Percentiles rank a stretch among this genome's conserved stretches.
phyloP scores from a whole-genome alignment of 2,797 vertebrate genomes.

The Thripadectes ignobilis region DNA sequence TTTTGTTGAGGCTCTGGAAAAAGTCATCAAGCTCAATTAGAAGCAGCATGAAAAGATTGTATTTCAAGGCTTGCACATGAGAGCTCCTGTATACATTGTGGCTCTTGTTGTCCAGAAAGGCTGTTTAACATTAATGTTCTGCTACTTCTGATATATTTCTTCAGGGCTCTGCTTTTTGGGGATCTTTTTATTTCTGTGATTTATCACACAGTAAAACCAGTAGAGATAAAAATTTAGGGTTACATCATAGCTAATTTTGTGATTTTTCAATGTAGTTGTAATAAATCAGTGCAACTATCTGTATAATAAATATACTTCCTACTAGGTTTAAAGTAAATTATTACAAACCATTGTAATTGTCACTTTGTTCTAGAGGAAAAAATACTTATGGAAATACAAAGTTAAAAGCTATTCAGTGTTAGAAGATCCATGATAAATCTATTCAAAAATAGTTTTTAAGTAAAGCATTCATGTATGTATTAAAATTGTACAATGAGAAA shows the following conservation, averaged over 20 bases:
- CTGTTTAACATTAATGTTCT: neutral
- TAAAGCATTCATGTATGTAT: neutral
- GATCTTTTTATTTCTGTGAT: neutral
- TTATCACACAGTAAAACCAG: neutral
- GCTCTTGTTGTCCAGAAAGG: neutral
- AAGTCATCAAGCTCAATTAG: neutral
- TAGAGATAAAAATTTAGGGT: neutral
- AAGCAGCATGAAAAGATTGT: neutral
- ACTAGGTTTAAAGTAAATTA: neutral
- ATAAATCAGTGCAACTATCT: neutral
- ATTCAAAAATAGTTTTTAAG: neutral
- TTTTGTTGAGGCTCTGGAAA: neutral
- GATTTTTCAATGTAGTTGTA: neutral
- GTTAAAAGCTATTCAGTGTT: neutral
- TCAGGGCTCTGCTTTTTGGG: neutral
- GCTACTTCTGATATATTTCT: neutral
- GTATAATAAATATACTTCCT: neutral
- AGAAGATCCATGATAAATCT: neutral
- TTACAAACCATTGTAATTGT: neutral
- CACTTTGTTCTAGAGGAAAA: neutral
- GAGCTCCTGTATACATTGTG: neutral
- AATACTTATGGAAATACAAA: rapidly evolving
- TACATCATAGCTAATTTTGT: neutral
- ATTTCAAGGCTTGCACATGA: neutral
- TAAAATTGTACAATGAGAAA: neutral